Base-by-base conservation (phyloP, 2,888 invertebrate species). In the Ochropleura leucogaster region DNA sequence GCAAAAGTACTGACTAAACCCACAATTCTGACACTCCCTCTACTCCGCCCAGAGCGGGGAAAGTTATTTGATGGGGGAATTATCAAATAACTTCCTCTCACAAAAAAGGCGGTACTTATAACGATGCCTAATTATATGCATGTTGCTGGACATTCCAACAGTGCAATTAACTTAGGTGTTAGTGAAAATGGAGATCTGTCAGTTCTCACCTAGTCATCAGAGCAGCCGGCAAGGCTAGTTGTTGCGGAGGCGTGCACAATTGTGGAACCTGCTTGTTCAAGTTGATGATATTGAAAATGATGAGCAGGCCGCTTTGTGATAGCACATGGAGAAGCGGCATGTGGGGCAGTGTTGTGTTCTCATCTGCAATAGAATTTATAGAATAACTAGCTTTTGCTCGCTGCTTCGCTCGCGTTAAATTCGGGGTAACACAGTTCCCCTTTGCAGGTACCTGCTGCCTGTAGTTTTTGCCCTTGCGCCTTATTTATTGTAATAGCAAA, bases 311-410 rank as follows among this genome's bases (percentile, higher is more conserved):
- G 60, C 97, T 97, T 74, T 98, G 97, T 0, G 98, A 98, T 14
- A 99, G 93, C 12, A 99, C 96, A 72, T 98, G 97, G 5, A 99
- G 94, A 77, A 98, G 95, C 0, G 99, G 99, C 97, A 98, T 98
- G 7, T 98, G 97, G 0, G 98, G 97, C 47, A 98, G 93, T 0
- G 94, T 94, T 79, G 97, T 96, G 74, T 96, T 97, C 78, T 98
- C 98, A 72, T 97, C 97, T 97, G 47, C 14, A 20, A 47, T 10
- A 91, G 77, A 49, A 55, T 59, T 66, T 30, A 3, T 30, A 30
- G 30, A 30, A 30, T 30, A 30, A 30, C 30, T 30, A 30, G 30
- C 30, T 30, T 30, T 30, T 30, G 30, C 30, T 30, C 30, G 30
- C 30, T 1, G 30, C 30, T 30, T 30, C 30, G 30, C 30, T 30